Evolutionary conservation across 2,797 vertebrate species (phyloP), one percentile per base, ranked within the genome.

Genomic region (Premnoplex brunnescens): DNA sequence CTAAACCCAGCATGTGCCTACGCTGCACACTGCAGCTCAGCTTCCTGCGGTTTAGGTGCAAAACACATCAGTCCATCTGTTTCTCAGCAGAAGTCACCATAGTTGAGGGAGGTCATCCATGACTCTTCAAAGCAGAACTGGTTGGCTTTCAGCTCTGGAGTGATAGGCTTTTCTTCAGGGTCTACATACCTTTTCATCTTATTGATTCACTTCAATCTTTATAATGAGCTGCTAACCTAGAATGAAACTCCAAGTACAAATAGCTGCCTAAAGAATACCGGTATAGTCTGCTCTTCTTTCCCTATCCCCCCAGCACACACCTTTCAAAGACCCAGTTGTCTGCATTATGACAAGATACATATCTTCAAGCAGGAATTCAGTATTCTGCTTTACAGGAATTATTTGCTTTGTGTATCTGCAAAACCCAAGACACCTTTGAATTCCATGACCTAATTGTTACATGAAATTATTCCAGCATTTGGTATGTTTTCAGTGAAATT

Each of bases 401-500:
- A 91, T 43, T 85, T 2, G 2, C 62, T 90, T 88, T 66, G 80
- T 72, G 32, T 36, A 88, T 66, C 51, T 20, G 79, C 68, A 86
- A 88, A 94, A 43, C 88, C 79, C 85, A 75, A 37, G 83, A 88
- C 83, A 81, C 67, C 59, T 85, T 49, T 71, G 55, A 74, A 81
- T 88, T 73, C 86, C 77, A 60, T 67, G 86, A 94, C 80, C 90
- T 94, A 95, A 94, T 96, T 90, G 60, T 76, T 87, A 89, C 52
- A 79, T 23, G 15, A 94, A 93, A 93, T 89, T 91, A 95, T 82
- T 87, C 67, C 80, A 87, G 74, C 22, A 1, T 91, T 94, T 69
- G 71, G 28, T 82, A 85, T 14, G 7, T 88, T 94, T 91, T 67
- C 83, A 85, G 41, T 54, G 71, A 91, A 90, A 54, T 69, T 93